phyloP scores from a whole-genome alignment of 2,888 invertebrate genomes.

The Lathronympha strigana region DNA sequence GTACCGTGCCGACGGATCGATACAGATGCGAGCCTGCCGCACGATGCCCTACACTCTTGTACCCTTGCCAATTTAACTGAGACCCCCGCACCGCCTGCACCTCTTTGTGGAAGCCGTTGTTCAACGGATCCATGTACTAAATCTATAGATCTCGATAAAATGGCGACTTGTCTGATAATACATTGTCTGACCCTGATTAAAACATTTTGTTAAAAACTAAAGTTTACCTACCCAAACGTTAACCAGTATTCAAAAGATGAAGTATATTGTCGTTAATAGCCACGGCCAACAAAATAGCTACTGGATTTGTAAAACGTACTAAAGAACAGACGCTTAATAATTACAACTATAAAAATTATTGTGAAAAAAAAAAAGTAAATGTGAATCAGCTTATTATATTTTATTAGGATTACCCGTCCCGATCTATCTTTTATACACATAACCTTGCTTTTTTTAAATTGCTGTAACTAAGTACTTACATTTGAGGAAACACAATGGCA shows the following conservation, averaged over 20 bases:
- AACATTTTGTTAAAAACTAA: not conserved
- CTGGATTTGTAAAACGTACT: no score
- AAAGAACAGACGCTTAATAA: no score
- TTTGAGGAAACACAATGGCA: no score
- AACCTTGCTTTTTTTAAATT: no score
- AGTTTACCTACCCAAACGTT: not conserved
- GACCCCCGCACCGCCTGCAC: conserved; percentile 54
- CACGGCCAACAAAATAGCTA: no score
- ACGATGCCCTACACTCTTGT: conserved; percentile 58
- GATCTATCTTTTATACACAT: no score
- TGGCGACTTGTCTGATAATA: not conserved
- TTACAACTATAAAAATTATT: no score
- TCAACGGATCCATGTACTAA: conserved; percentile 2
- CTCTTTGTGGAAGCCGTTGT: conserved; percentile 24
- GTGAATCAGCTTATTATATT: no score
- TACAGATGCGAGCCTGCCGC: conserved; percentile 55
- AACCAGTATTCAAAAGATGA: not conserved
- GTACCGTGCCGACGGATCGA: conserved; percentile 55
- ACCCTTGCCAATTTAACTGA: conserved; percentile 60
- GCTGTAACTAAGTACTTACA: no score
- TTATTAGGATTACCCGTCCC: no score
- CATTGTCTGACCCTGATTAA: not conserved
- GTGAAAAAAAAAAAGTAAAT: no score
- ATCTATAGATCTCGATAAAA: conserved; percentile 13
- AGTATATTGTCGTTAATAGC: no score